A percentile compares a stretch with the other conserved stretches of the same genome.
These are phyloP conservation scores for Drosophila bunnanda DNA, from an alignment of 2,888 invertebrate genomes.

Conservation along the genomic window DNA sequence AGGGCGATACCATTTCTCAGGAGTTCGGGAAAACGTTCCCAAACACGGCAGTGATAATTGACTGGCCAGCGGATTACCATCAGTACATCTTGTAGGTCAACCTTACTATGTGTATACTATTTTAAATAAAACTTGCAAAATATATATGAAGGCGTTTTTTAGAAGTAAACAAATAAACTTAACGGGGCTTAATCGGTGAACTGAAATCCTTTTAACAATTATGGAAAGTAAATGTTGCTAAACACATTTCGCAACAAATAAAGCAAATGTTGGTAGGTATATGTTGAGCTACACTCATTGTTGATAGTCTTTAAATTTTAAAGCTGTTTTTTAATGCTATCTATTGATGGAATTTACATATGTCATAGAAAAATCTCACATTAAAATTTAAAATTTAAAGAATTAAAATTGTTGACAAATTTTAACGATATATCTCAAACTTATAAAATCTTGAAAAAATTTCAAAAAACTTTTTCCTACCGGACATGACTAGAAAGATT, in stretches of 20 bases:
- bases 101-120: background rate
- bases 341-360: no score
- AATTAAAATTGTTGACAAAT: no score
- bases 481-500: no score
- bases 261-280: background rate
- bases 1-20: conserved; percentile 83
- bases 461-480: no score
- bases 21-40: conserved; percentile 85
- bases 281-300: background rate
- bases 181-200: background rate
- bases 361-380: no score
- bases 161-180: background rate
- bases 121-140: background rate
- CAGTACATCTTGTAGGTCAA: conserved; percentile 70
- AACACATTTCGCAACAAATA: background rate
- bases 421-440: no score
- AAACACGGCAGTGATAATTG: conserved; percentile 84
- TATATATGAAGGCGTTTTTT: background rate
- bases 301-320: no score
- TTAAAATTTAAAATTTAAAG: no score
- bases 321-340: no score
- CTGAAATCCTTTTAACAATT: background rate
- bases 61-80: conserved; percentile 85
- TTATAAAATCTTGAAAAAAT: no score
- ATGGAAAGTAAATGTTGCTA: background rate